Evolutionary conservation across 2,797 vertebrate species (phyloP).

Genomic region (Tenualosa thibaudeaui): DNA sequence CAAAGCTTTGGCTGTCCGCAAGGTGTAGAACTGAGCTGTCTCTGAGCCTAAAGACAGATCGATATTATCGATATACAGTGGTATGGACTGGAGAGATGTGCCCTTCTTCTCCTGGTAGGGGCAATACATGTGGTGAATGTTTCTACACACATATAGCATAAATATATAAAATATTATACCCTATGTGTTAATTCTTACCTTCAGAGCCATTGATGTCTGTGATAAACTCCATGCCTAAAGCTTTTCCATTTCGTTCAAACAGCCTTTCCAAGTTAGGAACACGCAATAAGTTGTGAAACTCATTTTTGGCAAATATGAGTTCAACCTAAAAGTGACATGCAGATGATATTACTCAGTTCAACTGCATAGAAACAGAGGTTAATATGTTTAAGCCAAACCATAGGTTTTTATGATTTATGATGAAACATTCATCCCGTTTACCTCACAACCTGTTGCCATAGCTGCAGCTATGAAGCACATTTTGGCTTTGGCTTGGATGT

Average conservation of each 20-base stretch:
- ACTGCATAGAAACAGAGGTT: not conserved
- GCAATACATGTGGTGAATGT: too few relatives aligned
- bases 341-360: not conserved
- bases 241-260: constrained; percentile 78
- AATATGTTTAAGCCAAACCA: not conserved
- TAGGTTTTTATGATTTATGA: not conserved
- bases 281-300: constrained; percentile 82
- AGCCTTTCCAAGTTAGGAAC: constrained; percentile 72
- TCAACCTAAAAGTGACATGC: constrained; percentile 71
- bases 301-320: constrained; percentile 70
- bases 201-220: constrained; percentile 61
- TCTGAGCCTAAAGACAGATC: constrained; percentile 71
- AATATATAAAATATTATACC: not conserved
- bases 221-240: constrained; percentile 82
- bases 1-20: constrained; percentile 82
- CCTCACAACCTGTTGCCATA: constrained; percentile 83
- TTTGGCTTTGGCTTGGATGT: constrained; percentile 78
- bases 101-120: too few relatives aligned
- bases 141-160: too few relatives aligned
- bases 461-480: constrained; percentile 84
- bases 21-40: constrained; percentile 79
- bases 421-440: constrained; percentile 56
- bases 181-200: not conserved
- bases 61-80: too few relatives aligned
- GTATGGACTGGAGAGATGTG: too few relatives aligned